Evolutionary conservation across 2,113 vertebrate genomes (phyloP), one percentile per base, ranked within the genome.

Genomic region (Chlorocebus sabaeus): DNA sequence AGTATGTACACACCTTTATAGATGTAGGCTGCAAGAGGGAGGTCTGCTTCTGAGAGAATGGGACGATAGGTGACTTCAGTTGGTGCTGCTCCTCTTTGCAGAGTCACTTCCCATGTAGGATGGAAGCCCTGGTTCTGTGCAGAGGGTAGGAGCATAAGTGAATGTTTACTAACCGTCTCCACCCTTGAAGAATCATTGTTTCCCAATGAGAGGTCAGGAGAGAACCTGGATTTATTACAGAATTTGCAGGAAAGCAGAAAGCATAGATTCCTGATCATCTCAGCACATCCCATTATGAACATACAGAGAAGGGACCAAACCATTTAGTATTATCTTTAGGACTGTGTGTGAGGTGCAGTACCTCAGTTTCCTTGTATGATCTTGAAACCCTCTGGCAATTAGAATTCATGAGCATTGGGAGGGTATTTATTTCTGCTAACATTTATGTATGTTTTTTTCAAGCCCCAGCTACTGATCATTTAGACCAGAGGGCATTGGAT

Each of bases 201-300:
- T 89, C 55, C 40, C 16, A 79, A 32, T 85, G 72, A 94, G 91
- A 97, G 84, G 68, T 93, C 87, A 90, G 59, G 55, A 18, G n/a
- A 81, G 61, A 87, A 85, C 92, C 79, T 90, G 35, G 43, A 43
- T 80, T 82, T 72, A 76, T 52, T 1, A 57, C 40, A 14, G 22
- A 9, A 23, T 84, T 82, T 80, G 64, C 68, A 89, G 81, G 88
- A 96, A 70, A 85, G 48, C 48, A 80, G 68, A 96, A 87, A 57
- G 55, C 30, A 18, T 57, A 32, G 79, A 59, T 89, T 55, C 48
- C 43, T 79, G 27, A 6, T 84, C 27, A 83, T n/a, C 72, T 55
- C 61, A 82, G 40, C 17, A 38, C 70, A 64, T 55, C 22, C 57
- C 61, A 7, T 40, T 20, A 18, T 48, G 32, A 76, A 43, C 55